Evolutionary conservation across 1,140 invertebrate species (phyloP).

Genomic region (Cryptotermes secundus): DNA sequence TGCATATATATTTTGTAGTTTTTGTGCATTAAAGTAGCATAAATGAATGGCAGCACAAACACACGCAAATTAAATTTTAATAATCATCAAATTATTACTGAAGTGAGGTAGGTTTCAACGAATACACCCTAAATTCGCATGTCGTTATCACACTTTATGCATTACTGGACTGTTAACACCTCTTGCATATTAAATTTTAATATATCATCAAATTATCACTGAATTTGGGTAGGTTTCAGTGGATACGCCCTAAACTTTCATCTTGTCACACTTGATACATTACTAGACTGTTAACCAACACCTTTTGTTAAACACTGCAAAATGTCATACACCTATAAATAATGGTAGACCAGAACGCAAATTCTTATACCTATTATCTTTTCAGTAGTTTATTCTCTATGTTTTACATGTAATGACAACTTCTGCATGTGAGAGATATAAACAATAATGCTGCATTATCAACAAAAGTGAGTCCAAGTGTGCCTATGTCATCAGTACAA

Average conservation of each 20-base stretch:
- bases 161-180: too few relatives aligned
- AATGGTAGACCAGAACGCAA: not conserved
- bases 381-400: not conserved
- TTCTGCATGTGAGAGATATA: not conserved
- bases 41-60: too few relatives aligned
- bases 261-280: not conserved
- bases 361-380: not conserved
- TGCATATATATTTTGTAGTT: too few relatives aligned
- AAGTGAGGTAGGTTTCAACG: slow-evolving; percentile 21
- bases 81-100: not conserved
- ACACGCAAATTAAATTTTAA: too few relatives aligned
- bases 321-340: not conserved
- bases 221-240: slow-evolving; percentile 9
- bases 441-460: not conserved
- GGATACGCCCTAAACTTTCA: not conserved
- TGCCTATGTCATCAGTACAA: not conserved
- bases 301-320: too few relatives aligned
- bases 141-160: not conserved
- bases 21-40: too few relatives aligned
- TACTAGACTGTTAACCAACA: not conserved
- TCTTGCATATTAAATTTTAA: too few relatives aligned
- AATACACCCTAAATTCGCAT: not conserved
- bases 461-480: not conserved
- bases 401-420: not conserved
- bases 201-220: not conserved